Evolutionary conservation across 2,888 invertebrate species (phyloP).

Genomic region (Nemapogon koenigi): DNA sequence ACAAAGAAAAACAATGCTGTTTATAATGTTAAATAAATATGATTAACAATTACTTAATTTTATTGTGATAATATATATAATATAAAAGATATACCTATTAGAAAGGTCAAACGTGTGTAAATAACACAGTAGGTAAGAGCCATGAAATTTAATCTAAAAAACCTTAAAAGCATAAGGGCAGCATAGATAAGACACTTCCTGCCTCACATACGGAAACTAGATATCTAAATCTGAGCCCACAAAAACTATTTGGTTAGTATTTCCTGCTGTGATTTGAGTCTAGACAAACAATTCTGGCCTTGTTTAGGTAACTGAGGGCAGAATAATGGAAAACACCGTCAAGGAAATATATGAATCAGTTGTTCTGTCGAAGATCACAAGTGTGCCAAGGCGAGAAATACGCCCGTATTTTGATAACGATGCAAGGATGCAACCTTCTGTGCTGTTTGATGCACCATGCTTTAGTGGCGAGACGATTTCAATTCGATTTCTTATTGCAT

Average conservation of each 20-base stretch:
- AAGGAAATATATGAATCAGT: conserved; percentile 23
- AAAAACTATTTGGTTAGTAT: neutral
- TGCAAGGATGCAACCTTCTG: conserved; percentile 34
- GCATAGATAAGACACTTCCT: no score
- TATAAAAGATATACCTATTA: no score
- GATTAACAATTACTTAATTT: no score
- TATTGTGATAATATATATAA: no score
- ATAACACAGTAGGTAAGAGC: no score
- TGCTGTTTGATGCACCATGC: neutral
- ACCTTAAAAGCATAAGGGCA: no score
- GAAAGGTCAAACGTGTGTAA: no score
- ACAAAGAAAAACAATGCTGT: no score
- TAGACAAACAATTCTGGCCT: conserved; percentile 38
- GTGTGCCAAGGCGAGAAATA: conserved; percentile 42
- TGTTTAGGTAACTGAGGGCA: conserved; percentile 27
- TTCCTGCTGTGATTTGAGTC: conserved; percentile 12
- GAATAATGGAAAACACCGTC: conserved; percentile 34
- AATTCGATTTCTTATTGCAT: no score
- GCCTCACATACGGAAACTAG: neutral
- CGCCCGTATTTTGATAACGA: conserved; percentile 51
- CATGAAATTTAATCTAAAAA: no score
- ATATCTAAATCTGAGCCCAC: neutral
- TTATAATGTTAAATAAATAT: no score
- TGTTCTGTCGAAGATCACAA: conserved; percentile 27
- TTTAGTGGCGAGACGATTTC: no score